Evolutionary conservation across 2,113 vertebrate genomes (phyloP), one percentile per base, ranked within the genome.

Genomic region (Condylura cristata): DNA sequence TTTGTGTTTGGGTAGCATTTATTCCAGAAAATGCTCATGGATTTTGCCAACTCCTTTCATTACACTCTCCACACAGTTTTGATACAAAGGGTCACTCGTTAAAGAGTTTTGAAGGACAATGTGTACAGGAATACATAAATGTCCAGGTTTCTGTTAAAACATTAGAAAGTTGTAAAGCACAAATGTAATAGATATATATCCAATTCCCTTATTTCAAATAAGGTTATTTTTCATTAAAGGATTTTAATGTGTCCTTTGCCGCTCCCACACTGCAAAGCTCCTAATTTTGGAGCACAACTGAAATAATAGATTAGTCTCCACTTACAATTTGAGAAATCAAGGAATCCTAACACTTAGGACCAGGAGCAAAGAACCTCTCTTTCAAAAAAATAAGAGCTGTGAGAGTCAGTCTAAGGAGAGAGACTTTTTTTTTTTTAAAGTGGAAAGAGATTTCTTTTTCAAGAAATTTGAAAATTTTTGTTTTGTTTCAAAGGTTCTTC

Each of bases 61-160:
- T 80, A 83, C n/a, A 58, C 70, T 71, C 86, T 37, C 53, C 32
- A 18, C 86, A 51, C 86, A 89, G 65, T 89, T 89, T 75, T 96
- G 63, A 95, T 82, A 93, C 63, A 24, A 74, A 88, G 76, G 76
- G 66, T 92, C 93, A 92, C 82, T 87, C 53, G 46, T 92, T 89
- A 95, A 96, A 96, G 89, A 85, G 63, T 86, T 97, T 96, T 94
- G 90, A 91, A 83, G 39, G 78, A 68, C 51, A 88, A 26, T 26
- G 2, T 78, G 80, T 79, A 71, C 61, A 91, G 76, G 51, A 93
- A 74, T 56, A 63, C 20, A 28, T 63, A 84, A 51, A 75, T 44
- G 60, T 91, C 30, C 75, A 89, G 90, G 56, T 95, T 93, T 94
- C 63, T 95, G 80, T 85, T 60, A 51, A 13, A 61, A 41, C 41